Evolutionary conservation across 2,797 vertebrate species (phyloP).

Genomic region (Cryptoblepharus egeriae): DNA sequence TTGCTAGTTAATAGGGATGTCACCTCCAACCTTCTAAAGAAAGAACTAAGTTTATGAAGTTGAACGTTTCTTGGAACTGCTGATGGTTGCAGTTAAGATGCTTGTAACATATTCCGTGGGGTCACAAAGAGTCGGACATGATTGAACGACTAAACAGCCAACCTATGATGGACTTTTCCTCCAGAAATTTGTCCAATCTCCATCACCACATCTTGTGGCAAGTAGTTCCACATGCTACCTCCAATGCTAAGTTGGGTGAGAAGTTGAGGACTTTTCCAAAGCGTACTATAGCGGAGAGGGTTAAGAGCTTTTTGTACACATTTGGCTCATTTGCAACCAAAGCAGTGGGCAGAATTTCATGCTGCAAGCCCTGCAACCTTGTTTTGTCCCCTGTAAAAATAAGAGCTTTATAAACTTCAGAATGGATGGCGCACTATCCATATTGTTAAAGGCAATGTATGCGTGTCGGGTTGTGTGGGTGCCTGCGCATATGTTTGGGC

Average conservation of each 20-base stretch:
- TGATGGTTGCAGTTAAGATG: constrained; percentile 21
- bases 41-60: constrained; percentile 32
- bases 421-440: constrained; percentile 5
- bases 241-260: not conserved
- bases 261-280: not conserved
- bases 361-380: not conserved
- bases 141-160: too few species aligned
- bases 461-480: not conserved
- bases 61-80: constrained; percentile 34
- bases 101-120: too few species aligned
- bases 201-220: too few species aligned
- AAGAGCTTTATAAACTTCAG: not conserved
- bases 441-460: constrained; percentile 25
- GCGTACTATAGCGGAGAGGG: not conserved
- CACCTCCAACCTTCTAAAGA: constrained; percentile 27
- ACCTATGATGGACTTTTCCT: too few species aligned
- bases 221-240: too few species aligned
- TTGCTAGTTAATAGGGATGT: constrained; percentile 37
- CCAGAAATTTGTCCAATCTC: too few species aligned
- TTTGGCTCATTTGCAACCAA: not conserved
- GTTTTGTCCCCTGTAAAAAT: not conserved
- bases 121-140: too few species aligned
- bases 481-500: constrained; percentile 24
- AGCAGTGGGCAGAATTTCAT: not conserved
- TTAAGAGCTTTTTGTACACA: not conserved